Conservation (phyloP, 2,113 vertebrate genomes). For the Gymnocephalus cernua region DNA sequence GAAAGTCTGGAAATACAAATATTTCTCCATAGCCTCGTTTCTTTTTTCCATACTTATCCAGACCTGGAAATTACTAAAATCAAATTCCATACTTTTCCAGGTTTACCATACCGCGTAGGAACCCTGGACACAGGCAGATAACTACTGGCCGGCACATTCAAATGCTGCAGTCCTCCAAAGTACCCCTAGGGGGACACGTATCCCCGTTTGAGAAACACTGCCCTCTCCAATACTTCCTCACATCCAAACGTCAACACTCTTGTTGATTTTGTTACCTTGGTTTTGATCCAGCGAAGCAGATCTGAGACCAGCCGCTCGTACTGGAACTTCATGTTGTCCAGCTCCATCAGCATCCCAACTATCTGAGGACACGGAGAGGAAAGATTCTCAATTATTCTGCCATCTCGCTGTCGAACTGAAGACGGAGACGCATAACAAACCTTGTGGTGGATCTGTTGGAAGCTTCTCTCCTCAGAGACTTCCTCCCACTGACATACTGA, state of each 20-base stretch:
- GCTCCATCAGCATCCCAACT: constrained; percentile 87
- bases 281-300: constrained; percentile 89
- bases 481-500: constrained; percentile 44
- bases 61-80: too few species aligned
- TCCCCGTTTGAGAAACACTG: too few species aligned
- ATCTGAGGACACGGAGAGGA: constrained; percentile 78
- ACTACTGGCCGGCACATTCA: too few species aligned
- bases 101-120: too few species aligned
- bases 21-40: too few species aligned
- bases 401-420: background rate
- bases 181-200: too few species aligned
- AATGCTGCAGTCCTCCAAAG: too few species aligned
- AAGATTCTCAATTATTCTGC: background rate
- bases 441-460: background rate
- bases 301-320: constrained; percentile 88
- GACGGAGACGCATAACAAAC: constrained; percentile 5
- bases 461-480: constrained; percentile 36
- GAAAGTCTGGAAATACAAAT: too few species aligned
- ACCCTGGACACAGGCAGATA: too few species aligned
- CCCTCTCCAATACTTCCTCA: too few species aligned
- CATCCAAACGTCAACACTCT: background rate
- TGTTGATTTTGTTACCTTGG: constrained; percentile 73
- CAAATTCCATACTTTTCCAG: too few species aligned
- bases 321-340: constrained; percentile 85
- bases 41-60: too few species aligned